Evolutionary conservation across 2,797 vertebrate genomes (phyloP).

Genomic region (Vespertilio murinus): DNA sequence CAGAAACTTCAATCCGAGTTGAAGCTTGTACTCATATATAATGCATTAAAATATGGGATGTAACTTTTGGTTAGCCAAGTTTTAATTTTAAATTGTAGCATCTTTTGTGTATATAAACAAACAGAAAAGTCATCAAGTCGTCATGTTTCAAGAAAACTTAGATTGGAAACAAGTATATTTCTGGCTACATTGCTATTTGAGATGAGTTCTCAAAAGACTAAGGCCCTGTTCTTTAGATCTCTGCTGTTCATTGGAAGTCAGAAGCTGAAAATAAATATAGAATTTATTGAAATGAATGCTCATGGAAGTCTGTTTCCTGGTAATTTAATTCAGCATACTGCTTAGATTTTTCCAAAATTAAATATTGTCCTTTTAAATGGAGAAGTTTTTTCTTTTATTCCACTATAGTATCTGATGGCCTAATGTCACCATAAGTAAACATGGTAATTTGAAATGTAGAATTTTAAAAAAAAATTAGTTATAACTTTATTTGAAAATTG

Average conservation of each 20-base stretch:
- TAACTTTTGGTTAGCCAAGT: conserved; percentile 49
- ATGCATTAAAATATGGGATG: conserved; percentile 54
- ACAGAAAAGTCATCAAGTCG: conserved; percentile 13
- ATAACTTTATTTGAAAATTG: conserved; percentile 14
- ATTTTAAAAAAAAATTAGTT: neutral
- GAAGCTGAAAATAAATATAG: conserved; percentile 47
- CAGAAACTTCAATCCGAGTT: conserved; percentile 50
- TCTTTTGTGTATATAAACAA: conserved; percentile 13
- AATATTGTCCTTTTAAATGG: conserved; percentile 50
- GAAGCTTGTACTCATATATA: conserved; percentile 57
- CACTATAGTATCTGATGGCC: neutral
- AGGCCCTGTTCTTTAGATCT: conserved; percentile 25
- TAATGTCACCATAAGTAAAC: conserved; percentile 50
- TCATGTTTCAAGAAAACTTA: conserved; percentile 38
- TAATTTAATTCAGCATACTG: conserved; percentile 44
- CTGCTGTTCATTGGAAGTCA: conserved; percentile 55
- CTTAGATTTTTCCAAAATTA: conserved; percentile 55
- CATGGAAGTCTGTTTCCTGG: conserved; percentile 28
- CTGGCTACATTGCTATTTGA: conserved; percentile 38
- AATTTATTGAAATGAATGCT: conserved; percentile 50
- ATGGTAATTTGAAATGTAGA: conserved; percentile 24
- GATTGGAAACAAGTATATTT: neutral
- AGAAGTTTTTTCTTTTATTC: conserved; percentile 44
- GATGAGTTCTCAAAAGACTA: conserved; percentile 38
- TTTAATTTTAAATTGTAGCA: conserved; percentile 34